phyloP scores from a whole-genome alignment of 2,888 invertebrate genomes.

The Tillus elongatus region DNA sequence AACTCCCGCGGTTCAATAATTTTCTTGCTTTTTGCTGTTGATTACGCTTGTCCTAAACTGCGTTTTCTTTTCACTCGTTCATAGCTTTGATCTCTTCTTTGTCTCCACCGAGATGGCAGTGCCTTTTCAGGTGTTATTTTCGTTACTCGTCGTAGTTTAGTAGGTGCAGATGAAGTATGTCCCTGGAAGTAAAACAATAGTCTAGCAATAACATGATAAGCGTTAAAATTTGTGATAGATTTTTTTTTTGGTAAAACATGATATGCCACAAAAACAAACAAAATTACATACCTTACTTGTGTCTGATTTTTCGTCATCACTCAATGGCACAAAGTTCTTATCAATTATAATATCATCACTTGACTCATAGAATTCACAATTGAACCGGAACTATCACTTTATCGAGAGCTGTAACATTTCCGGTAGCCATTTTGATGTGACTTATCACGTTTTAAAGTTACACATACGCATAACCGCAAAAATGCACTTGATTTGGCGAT shows the following conservation, averaged over 20 bases:
- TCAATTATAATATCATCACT: neutral
- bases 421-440: neutral
- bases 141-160: neutral
- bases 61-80: constrained; percentile 4
- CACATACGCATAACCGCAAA: neutral
- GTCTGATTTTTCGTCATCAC: neutral
- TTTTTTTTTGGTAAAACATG: neutral
- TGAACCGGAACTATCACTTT: too few relatives aligned
- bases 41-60: constrained; percentile 4
- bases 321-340: neutral
- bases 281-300: neutral
- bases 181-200: constrained; percentile 1
- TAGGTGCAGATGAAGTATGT: neutral
- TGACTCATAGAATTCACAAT: neutral
- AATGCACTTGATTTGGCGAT: neutral
- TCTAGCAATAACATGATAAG: constrained; percentile 3
- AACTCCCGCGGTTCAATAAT: constrained; percentile 1
- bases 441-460: neutral
- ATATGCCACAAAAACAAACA: neutral
- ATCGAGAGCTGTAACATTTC: neutral
- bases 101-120: neutral
- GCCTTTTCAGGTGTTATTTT: neutral
- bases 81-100: neutral
- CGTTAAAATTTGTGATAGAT: neutral
- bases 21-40: neutral